Base-by-base conservation (phyloP, 2,113 vertebrate genomes). In the Scomber scombrus region DNA sequence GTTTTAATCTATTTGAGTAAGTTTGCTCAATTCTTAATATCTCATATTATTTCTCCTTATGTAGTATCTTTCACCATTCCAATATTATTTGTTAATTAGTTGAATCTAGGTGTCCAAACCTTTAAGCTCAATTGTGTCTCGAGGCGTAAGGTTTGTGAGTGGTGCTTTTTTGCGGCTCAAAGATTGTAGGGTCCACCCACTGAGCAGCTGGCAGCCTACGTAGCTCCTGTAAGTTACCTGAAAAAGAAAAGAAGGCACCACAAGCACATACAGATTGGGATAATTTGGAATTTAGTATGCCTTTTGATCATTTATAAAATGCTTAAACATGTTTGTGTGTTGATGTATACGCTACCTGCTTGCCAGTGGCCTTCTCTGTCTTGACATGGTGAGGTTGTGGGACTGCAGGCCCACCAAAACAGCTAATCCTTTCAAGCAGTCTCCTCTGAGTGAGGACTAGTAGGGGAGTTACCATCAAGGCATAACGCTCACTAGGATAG, bases 151-250 rank as follows among this genome's bases (percentile, higher is more conserved):
- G n/a, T 68, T 74, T 62, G 10, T 49, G 2, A 10, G 58, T 26
- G 57, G 29, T 63, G 65, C 14, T 55, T 80, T 80, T 75, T 73
- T 85, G 7, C 11, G 10, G 52, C 5, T n/a, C 13, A 26, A 11
- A 0, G 1, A n/a, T 23, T 77, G 52, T 71, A 55, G 56, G 1
- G 60, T 60, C 78, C 82, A 81, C 0, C 46, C 75, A 75, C 62
- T 88, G 91, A 94, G 60, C 71, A 96, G 90, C 63, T 96, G 95
- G 63, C 88, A 95, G 64, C 71, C 91, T 82, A 94, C 87, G 70
- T 97, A 98, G 85, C 94, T 96, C 87, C 95, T 96, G 89, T 93
- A 96, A 12, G 87, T 96, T 67, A 97, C 93, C 98, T 99, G 79
- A 65, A 86, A 88, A 65, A 80, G 13, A 66, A 54, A 50, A 43